Evolutionary conservation across 2,888 invertebrate genomes (phyloP), one percentile per base, ranked within the genome.

Genomic region (Autographa gamma): DNA sequence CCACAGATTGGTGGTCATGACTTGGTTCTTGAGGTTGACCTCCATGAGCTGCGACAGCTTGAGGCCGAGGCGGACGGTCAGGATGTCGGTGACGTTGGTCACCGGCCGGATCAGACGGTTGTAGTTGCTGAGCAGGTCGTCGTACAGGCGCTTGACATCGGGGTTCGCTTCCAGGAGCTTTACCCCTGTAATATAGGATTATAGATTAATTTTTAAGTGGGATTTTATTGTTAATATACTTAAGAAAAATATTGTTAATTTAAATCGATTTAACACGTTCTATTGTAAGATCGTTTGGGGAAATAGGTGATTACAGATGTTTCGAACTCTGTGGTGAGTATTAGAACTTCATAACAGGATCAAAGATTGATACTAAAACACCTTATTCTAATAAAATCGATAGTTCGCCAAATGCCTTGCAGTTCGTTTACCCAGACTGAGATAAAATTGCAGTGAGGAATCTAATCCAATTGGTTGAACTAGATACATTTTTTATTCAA

Each of bases 1-100:
- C 98, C 98, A 99, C 16, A 99, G 96, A 90, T 98, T 99, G 0
- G 98, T 98, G 0, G 98, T 98, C 98, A 99, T 98, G 74, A 99
- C 98, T 93, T 99, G 98, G 91, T 98, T 98, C 94, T 98, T 98
- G 73, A 99, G 90, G 90, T 98, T 99, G 94, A 98, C 98, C 91
- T 99, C 98, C 93, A 98, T 98, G 58, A 99, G 96, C 92, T 99
- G 98, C 0, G 98, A 98, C 74, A 99, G 93, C 91, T 98, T 98
- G 69, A 99, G 96, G 0, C 99, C 98, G 69, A 99, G 96, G 95
- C 98, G 97, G 62, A 99, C 99, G 0, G 98, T 98, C 63, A 99
- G 95, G 25, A 98, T 98, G 90, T 99, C 98, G 1, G 97, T 98
- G 87, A 98, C 98, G 92, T 99, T 99, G 41, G 97, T 97, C 60